Conservation (phyloP, 2,888 invertebrate species). For the Hydrotaea cyrtoneurina region DNA sequence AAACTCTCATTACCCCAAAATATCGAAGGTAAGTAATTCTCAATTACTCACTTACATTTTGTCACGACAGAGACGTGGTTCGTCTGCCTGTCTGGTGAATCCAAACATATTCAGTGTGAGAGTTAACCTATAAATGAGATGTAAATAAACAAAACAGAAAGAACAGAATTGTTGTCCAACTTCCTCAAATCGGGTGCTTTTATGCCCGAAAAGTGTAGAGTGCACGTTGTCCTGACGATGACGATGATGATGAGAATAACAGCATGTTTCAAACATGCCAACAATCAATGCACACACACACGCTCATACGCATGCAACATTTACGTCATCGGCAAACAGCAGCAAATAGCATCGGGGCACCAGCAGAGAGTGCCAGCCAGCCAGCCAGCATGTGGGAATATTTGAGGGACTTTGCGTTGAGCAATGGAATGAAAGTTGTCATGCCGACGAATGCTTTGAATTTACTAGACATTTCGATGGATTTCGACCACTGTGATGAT, state of each 20-base stretch:
- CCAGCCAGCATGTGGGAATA: constrained; percentile 63
- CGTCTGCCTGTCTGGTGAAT: too few relatives aligned
- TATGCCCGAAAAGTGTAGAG: background rate
- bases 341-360: background rate
- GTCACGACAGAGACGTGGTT: too few relatives aligned
- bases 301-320: background rate
- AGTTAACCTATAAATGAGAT: too few relatives aligned
- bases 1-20: too few relatives aligned
- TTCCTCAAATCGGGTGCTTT: too few relatives aligned
- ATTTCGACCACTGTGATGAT: constrained; percentile 43
- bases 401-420: constrained; percentile 46
- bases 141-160: too few relatives aligned
- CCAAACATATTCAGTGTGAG: too few relatives aligned
- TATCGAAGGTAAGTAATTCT: too few relatives aligned
- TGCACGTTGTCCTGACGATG: background rate
- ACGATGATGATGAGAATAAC: constrained; percentile 18
- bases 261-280: constrained; percentile 16
- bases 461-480: constrained; percentile 64
- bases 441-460: constrained; percentile 40
- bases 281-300: background rate
- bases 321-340: constrained; percentile 28
- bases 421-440: constrained; percentile 29
- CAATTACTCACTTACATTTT: too few relatives aligned
- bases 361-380: background rate
- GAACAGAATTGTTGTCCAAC: too few relatives aligned